Evolutionary conservation across 2,113 vertebrate species (phyloP).

Genomic region (Australoheros scitulus): DNA sequence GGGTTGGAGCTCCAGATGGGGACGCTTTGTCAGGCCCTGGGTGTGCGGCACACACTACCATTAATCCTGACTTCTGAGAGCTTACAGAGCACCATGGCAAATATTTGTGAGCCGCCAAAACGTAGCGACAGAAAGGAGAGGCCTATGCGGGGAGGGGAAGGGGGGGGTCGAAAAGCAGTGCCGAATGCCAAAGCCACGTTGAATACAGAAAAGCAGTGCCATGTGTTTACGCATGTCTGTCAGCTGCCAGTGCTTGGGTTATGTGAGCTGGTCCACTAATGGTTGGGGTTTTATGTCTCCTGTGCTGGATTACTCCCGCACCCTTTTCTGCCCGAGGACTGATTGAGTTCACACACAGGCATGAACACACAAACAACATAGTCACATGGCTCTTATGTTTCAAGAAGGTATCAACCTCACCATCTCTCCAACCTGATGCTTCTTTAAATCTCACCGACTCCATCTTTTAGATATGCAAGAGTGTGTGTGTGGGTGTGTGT

Average conservation of each 20-base stretch:
- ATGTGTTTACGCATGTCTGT: slow-evolving; percentile 74
- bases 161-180: slow-evolving; percentile 14
- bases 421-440: slow-evolving; percentile 31
- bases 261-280: slow-evolving; percentile 69
- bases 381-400: slow-evolving; percentile 55
- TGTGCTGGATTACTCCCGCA: slow-evolving; percentile 58
- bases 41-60: slow-evolving; percentile 63
- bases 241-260: slow-evolving; percentile 65
- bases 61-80: slow-evolving; percentile 70
- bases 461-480: slow-evolving; percentile 21
- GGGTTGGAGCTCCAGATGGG: slow-evolving; percentile 74
- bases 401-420: slow-evolving; percentile 26
- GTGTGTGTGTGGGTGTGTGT: not conserved
- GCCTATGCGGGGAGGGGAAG: not conserved
- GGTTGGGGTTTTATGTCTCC: slow-evolving; percentile 70
- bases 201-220: slow-evolving; percentile 60
- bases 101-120: slow-evolving; percentile 72
- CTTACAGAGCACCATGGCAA: slow-evolving; percentile 62
- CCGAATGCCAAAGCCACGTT: slow-evolving; percentile 58
- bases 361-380: slow-evolving; percentile 40
- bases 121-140: slow-evolving; percentile 60
- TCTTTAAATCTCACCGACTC: slow-evolving; percentile 35
- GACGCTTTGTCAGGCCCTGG: slow-evolving; percentile 64
- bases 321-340: slow-evolving; percentile 56
- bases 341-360: slow-evolving; percentile 59